Evolutionary conservation across 2,113 vertebrate genomes (phyloP).

Genomic region (Aptenodytes patagonicus): DNA sequence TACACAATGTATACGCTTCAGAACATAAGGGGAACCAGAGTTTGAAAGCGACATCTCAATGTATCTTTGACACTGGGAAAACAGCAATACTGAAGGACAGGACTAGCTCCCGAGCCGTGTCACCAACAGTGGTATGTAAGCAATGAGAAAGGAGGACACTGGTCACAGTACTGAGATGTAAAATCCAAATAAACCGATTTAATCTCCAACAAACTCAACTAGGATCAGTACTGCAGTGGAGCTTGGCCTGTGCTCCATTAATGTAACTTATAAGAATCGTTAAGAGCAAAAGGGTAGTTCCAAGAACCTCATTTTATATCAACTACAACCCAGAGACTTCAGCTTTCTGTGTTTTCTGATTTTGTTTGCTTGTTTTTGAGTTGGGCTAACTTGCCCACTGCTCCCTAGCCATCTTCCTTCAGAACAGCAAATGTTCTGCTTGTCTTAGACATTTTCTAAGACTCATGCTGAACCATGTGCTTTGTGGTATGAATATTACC

Average conservation of each 20-base stretch:
- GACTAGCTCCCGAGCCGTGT: neutral
- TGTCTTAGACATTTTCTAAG: neutral
- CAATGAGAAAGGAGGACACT: neutral
- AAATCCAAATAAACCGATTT: slow-evolving; percentile 33
- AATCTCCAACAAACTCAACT: slow-evolving; percentile 39
- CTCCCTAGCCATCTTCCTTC: neutral
- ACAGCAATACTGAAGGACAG: neutral
- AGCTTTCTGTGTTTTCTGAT: neutral
- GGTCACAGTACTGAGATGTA: neutral
- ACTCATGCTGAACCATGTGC: rapidly evolving
- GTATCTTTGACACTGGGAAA: neutral
- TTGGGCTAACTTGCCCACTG: neutral
- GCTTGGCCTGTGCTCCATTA: neutral
- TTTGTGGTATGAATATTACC: neutral
- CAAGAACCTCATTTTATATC: neutral
- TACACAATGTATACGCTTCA: neutral
- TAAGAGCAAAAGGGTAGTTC: neutral
- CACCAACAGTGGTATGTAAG: neutral
- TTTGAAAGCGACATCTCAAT: neutral
- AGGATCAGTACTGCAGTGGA: neutral
- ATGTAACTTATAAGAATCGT: neutral
- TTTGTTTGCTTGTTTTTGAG: neutral
- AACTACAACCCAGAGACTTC: neutral
- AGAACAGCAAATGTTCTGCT: neutral
- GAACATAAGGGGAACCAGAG: neutral